Base-by-base conservation (phyloP, 2,888 invertebrate genomes). In the Neuroscelio doddi region DNA sequence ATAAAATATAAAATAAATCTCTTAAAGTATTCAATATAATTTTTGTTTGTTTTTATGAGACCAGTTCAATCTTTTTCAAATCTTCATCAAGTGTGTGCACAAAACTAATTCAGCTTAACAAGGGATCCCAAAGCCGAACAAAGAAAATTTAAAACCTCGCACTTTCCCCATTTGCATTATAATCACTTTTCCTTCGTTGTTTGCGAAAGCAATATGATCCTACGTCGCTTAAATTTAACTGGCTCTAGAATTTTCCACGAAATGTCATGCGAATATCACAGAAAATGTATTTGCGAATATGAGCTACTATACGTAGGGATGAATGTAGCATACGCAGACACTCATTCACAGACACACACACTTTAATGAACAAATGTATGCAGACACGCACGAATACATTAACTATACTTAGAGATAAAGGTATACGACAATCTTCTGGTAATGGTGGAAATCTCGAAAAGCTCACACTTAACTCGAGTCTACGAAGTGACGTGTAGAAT, bases 401-500 rank as follows among this genome's bases (percentile, higher is more conserved):
- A 38, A 49, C 30, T 5, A 49, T 24, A 34, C 32, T 38, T 38
- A 34, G 26, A 55, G 65, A 59, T 66, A 50, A 38, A 42, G 17
- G 44, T 45, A 53, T 45, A 50, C 50, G 65, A 69, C 64, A 70
- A 66, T 68, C 66, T 69, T 52, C 66, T 69, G 68, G 74, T 80
- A 77, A 80, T 77, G 75, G 77, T 55, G 52, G 70, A 75, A 79
- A 78, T 78, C 79, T 76, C 72, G 75, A 76, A 80, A 80, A 80
- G 76, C 80, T 77, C 74, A 71, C 69, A 73, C 80, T 79, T 77
- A 78, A 77, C 77, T 76, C 64, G 72, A 76, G 74, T 73, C 77
- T 77, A 69, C 72, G 74, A 78, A 76, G 80, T 78, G 78, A 78
- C 74, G 80, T 73, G 63, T 73, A 70, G 80, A 80, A 80, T 80